These are phyloP conservation scores for Promerops cafer DNA, from an alignment of 2,113 vertebrate species.

Conservation along the genomic window DNA sequence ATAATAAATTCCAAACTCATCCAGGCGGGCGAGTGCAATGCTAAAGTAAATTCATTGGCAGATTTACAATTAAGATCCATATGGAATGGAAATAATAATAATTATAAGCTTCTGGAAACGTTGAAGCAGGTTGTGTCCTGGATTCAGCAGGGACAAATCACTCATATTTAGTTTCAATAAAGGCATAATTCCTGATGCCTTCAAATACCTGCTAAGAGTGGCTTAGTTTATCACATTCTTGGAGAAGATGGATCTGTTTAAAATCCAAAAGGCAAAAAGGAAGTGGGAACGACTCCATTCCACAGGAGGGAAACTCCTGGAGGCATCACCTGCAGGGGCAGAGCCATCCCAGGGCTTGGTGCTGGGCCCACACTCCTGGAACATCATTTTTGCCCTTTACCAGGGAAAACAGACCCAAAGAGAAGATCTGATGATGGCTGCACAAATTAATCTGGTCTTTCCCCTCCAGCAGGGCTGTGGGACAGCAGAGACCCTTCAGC, in stretches of 20 bases:
- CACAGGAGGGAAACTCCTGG: background rate
- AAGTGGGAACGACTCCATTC: accelerated
- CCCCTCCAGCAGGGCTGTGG: background rate
- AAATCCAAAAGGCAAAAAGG: background rate
- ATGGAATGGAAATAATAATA: conserved; percentile 42
- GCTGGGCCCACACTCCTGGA: accelerated
- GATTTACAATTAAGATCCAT: conserved; percentile 69
- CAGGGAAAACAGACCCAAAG: background rate
- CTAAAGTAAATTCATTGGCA: conserved; percentile 54
- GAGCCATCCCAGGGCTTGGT: accelerated
- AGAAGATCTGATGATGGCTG: background rate
- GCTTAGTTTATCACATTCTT: background rate
- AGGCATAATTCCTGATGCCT: background rate
- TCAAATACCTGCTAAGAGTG: background rate
- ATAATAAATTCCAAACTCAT: conserved; percentile 63
- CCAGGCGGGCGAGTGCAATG: background rate
- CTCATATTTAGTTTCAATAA: conserved; percentile 23
- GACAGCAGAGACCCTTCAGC: background rate
- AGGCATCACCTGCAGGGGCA: background rate
- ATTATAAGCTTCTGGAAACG: conserved; percentile 28
- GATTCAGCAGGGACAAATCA: conserved; percentile 21
- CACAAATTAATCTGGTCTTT: accelerated
- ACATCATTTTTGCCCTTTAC: accelerated
- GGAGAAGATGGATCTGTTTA: background rate
- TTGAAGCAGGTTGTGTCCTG: background rate